Conservation (phyloP, 64 coral and sea anemone species). For the Actinia equina region DNA sequence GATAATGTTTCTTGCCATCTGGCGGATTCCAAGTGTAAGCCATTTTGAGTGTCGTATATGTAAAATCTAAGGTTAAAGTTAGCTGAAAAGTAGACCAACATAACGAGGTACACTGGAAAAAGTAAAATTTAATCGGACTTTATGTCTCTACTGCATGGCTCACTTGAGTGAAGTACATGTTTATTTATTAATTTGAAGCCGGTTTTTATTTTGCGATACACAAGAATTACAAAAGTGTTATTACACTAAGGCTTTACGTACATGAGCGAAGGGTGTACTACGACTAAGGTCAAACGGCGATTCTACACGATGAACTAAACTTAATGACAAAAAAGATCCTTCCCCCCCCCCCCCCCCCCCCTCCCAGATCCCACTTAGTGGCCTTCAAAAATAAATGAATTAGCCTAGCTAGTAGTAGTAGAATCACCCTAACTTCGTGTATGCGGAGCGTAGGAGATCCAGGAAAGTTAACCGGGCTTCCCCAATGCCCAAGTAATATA, state of each 20-base stretch:
- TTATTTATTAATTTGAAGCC: neutral
- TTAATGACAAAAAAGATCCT: too few species aligned
- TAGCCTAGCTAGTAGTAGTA: too few species aligned
- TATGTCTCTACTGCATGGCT: neutral
- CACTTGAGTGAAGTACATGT: too few species aligned
- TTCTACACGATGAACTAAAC: too few species aligned
- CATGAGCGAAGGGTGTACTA: neutral
- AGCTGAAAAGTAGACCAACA: neutral
- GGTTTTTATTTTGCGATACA: neutral
- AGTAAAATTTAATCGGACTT: neutral
- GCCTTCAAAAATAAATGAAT: too few species aligned
- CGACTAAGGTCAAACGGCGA: too few species aligned
- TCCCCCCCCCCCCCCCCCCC: too few species aligned
- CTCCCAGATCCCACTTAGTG: too few species aligned
- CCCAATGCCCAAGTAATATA: neutral
- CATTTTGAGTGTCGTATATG: neutral
- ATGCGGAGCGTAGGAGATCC: too few species aligned
- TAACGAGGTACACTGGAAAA: neutral
- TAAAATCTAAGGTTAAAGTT: neutral
- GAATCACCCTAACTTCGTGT: too few species aligned
- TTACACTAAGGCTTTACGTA: neutral
- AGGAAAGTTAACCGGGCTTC: too few species aligned
- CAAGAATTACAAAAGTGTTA: neutral
- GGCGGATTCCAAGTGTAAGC: neutral
- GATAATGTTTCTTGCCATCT: neutral